Conservation (phyloP, 2,888 invertebrate genomes). For the Drosophila pseudotakahashii region DNA sequence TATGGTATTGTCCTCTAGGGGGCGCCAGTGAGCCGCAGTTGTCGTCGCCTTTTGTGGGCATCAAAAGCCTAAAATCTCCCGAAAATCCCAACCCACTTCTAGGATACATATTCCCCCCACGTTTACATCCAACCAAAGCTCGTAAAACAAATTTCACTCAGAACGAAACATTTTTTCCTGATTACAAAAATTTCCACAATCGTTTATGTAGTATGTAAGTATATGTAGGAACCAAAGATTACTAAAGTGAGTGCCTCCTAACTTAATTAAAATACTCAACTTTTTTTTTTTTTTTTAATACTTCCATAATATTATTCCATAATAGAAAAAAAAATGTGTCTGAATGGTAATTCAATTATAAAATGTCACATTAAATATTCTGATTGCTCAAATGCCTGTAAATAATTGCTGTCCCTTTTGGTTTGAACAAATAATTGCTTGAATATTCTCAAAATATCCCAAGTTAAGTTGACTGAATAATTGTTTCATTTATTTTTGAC, state of each 20-base stretch:
- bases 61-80: conserved; percentile 19
- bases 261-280: background rate
- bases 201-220: background rate
- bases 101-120: conserved; percentile 16
- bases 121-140: conserved; percentile 4
- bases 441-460: background rate
- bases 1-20: conserved; percentile 41
- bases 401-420: background rate
- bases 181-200: conserved; percentile 3
- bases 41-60: conserved; percentile 39
- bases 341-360: background rate
- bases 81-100: conserved; percentile 17
- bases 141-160: conserved; percentile 17
- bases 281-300: background rate
- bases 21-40: conserved; percentile 46
- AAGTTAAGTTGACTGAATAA: conserved; percentile 4
- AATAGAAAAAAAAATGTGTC: background rate
- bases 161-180: conserved; percentile 1
- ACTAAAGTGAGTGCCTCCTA: background rate
- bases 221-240: background rate
- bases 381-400: background rate
- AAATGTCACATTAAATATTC: background rate
- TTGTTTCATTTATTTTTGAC: background rate
- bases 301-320: background rate
- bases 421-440: background rate